Conservation (phyloP, 2,888 invertebrate genomes). For the Rhyacophila evoluta region DNA sequence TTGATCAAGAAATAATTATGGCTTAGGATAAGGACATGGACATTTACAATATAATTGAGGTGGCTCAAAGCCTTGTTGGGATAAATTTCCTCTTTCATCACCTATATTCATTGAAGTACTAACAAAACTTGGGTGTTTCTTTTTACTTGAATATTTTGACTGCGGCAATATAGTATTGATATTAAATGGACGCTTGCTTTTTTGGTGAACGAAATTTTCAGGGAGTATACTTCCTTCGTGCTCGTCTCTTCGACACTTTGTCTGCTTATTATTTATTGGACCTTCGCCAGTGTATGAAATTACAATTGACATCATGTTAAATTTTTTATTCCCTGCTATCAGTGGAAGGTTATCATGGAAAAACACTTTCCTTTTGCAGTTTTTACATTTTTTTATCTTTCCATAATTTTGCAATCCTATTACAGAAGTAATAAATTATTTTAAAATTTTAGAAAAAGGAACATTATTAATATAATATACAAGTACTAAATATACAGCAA, state of each 20-base stretch:
- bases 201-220: not conserved
- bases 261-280: not conserved
- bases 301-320: not conserved
- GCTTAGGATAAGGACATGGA: conserved; percentile 29
- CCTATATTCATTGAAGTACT: not conserved
- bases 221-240: not conserved
- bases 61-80: not conserved
- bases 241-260: not conserved
- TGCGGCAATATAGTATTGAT: not conserved
- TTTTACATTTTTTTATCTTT: not conserved
- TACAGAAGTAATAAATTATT: not conserved
- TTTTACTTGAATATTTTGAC: not conserved
- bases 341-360: not conserved
- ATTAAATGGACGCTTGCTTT: not conserved
- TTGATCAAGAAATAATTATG: not conserved
- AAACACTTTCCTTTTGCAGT: not conserved
- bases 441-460: too few relatives aligned
- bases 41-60: conserved; percentile 33
- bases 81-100: not conserved
- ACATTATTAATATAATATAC: not conserved
- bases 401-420: not conserved
- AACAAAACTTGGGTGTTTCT: not conserved
- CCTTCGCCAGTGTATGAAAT: not conserved
- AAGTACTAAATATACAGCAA: not conserved
- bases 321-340: not conserved